These are phyloP conservation scores for Suillia variegata DNA, from an alignment of 2,888 invertebrate species.

Conservation along the genomic window DNA sequence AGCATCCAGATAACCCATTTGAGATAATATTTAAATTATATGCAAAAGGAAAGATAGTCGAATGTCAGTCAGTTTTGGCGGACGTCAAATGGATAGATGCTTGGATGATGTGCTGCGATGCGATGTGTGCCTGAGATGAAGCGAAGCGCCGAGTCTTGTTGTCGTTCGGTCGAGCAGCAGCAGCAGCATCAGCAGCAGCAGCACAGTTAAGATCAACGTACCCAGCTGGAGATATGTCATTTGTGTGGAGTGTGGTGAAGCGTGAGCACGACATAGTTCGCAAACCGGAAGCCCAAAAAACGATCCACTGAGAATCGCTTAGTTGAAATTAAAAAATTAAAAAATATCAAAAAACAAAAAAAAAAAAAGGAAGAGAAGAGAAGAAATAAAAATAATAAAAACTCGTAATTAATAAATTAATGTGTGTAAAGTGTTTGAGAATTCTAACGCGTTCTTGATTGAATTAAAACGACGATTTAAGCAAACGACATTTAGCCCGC, in stretches of 20 bases:
- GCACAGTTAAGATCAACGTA: slow-evolving; percentile 42
- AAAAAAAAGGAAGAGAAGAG: too few species aligned
- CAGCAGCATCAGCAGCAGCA: slow-evolving; percentile 13
- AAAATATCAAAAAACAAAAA: background rate
- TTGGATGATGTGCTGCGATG: background rate
- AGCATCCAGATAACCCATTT: slow-evolving; percentile 26
- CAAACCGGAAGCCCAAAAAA: background rate
- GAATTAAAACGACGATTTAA: too few species aligned
- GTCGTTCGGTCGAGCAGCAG: slow-evolving; percentile 5
- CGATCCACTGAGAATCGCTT: too few species aligned
- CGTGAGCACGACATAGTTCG: slow-evolving; percentile 19
- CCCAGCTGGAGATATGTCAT: slow-evolving; percentile 38
- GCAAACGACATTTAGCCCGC: too few species aligned
- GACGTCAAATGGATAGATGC: background rate
- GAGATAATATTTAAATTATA: slow-evolving; percentile 33
- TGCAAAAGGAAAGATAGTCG: slow-evolving; percentile 21
- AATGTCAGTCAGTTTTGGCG: slow-evolving; percentile 26
- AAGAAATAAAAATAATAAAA: too few species aligned
- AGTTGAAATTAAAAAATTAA: background rate
- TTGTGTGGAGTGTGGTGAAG: slow-evolving; percentile 36
- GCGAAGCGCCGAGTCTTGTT: background rate
- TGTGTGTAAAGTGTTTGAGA: background rate
- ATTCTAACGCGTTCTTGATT: too few species aligned
- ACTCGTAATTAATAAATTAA: background rate
- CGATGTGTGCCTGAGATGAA: slow-evolving; percentile 4